Base-by-base conservation (phyloP, 2,797 vertebrate species). In the Loris lydekkerianus region DNA sequence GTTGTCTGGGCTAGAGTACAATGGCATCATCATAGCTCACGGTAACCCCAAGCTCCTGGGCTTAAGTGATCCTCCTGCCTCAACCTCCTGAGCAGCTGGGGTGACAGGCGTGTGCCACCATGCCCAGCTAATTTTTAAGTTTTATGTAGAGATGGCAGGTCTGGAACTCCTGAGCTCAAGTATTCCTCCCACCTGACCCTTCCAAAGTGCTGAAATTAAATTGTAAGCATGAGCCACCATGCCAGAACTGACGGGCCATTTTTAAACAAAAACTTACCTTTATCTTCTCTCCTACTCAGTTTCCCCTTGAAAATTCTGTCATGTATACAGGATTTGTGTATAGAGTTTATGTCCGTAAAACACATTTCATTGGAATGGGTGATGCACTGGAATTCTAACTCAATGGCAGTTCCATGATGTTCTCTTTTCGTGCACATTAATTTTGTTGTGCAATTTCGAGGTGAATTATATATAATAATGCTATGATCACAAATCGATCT, bases 251-350 rank as follows among this genome's bases (percentile, higher is more conserved):
- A 92, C 14, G 21, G 27, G 53, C 4, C 5, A 73, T 34, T n/a
- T 29, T 89, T 56, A 65, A 67, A 70, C 11, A 75, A 72, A 72
- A 93, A 37, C 4, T 63, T 75, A 46, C 10, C 31, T 72, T 65
- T 91, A 14, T 81, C 49, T 78, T 78, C 31, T 92, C 7, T 56
- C 43, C 15, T 34, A 69, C 21, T 25, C 21, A 13, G 29, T 95
- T 86, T 89, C 76, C 67, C 49, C 23, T 87, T 93, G 89, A 70
- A 92, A 92, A 43, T 43, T 37, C n/a, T 80, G 4, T 53, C 23
- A 61, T 20, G 58, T 20, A 60, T 23, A 37, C 3, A 94, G 31
- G 14, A 40, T 4, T 56, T 77, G 23, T 23, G 23, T 46, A 11
- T 58, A 40, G n/a, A 89, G 11, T 89, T 91, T 86, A 29, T 60